Evolutionary conservation across 2,797 vertebrate genomes (phyloP).

Genomic region (Molossus molossus): DNA sequence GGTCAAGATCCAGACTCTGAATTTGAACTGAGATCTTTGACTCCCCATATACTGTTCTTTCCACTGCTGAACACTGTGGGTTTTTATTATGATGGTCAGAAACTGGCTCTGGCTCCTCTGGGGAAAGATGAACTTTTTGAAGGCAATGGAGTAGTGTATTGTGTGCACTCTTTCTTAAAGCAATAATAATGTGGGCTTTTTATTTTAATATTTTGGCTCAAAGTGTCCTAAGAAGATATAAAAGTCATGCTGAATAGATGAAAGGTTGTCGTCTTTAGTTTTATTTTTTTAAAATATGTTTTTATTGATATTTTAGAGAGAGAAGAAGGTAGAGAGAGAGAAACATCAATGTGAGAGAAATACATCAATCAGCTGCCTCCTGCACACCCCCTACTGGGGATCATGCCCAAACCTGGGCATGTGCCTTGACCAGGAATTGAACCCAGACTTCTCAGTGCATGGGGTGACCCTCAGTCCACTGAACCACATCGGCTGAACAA

Average conservation of each 20-base stretch:
- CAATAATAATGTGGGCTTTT: neutral
- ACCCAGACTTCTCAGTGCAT: no score
- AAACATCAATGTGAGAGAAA: no score
- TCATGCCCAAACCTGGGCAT: no score
- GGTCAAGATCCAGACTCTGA: neutral
- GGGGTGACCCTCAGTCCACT: no score
- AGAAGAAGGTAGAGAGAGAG: no score
- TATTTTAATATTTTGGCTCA: neutral
- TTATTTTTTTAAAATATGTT: no score
- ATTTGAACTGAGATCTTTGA: neutral
- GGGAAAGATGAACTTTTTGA: neutral
- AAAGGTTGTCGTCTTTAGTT: neutral
- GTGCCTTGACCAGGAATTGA: no score
- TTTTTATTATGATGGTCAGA: neutral
- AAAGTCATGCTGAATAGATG: neutral
- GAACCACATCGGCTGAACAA: no score
- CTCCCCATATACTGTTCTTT: neutral
- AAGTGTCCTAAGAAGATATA: neutral
- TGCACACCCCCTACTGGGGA: no score
- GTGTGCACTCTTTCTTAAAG: neutral
- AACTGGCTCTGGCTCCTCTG: neutral
- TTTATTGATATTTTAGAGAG: no score
- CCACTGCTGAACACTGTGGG: rapidly evolving
- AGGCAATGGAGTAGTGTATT: neutral
- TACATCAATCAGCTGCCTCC: no score